Evolutionary conservation across 1,140 invertebrate species (phyloP).

Genomic region (Diabrotica virgifera): DNA sequence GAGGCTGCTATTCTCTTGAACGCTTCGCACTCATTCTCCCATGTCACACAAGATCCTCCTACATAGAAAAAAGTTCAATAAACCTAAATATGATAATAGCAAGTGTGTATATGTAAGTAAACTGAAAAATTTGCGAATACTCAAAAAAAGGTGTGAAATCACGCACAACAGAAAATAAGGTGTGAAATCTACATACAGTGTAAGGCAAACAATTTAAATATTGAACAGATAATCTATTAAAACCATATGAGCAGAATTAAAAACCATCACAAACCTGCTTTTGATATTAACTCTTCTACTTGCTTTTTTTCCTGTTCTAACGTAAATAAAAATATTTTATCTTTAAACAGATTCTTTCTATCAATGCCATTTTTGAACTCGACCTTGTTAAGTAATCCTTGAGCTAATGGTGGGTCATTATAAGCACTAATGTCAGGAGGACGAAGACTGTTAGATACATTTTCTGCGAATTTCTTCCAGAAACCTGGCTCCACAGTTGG

Average conservation of each 20-base stretch:
- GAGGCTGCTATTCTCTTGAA: slow-evolving; percentile 21
- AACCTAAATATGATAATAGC: slow-evolving; percentile 4
- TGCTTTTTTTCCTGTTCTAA: slow-evolving; percentile 22
- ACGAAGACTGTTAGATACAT: slow-evolving; percentile 40
- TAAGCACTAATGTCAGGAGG: slow-evolving; percentile 28
- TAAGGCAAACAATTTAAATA: no score
- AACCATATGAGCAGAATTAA: no score
- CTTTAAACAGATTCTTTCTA: slow-evolving; percentile 30
- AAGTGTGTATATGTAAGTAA: not conserved
- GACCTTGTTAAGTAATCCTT: slow-evolving; percentile 29
- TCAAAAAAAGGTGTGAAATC: no score
- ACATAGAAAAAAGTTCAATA: slow-evolving; percentile 7
- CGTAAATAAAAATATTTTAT: slow-evolving; percentile 34
- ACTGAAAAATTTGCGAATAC: no score
- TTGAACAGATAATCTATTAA: no score
- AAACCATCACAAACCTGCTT: slow-evolving; percentile 22
- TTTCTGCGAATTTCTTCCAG: slow-evolving; percentile 55
- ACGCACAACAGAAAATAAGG: no score
- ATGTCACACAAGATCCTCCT: slow-evolving; percentile 30
- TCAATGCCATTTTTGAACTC: slow-evolving; percentile 17
- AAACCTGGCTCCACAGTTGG: slow-evolving; percentile 62
- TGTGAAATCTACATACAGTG: no score
- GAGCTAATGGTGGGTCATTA: slow-evolving; percentile 28
- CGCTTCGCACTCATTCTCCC: slow-evolving; percentile 25
- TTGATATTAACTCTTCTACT: slow-evolving; percentile 30